Evolutionary conservation across 2,113 vertebrate species (phyloP).

Genomic region (Actenoides hombroni): DNA sequence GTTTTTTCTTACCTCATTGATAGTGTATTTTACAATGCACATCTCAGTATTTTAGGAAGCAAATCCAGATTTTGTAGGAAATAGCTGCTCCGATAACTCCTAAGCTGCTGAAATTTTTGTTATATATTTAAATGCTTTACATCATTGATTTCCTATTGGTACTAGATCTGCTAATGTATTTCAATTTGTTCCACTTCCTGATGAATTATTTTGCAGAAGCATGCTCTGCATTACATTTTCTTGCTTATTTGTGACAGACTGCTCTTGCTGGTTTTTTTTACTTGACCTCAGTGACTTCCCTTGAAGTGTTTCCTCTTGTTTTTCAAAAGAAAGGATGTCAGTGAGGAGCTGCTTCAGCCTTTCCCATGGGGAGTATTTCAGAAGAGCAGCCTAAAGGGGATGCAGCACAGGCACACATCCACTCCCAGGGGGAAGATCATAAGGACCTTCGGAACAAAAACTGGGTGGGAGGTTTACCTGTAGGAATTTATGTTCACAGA

Average conservation of each 20-base stretch:
- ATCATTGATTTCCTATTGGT: background rate
- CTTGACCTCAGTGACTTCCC: background rate
- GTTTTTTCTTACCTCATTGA: background rate
- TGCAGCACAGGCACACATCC: background rate
- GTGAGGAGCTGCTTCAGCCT: background rate
- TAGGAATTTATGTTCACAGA: background rate
- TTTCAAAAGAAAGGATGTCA: background rate
- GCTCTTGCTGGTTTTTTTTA: background rate
- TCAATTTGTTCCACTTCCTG: slow-evolving; percentile 2
- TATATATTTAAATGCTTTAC: background rate
- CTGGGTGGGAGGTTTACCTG: background rate
- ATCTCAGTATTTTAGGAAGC: background rate
- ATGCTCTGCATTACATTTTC: background rate
- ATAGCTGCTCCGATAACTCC: background rate
- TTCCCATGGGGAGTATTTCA: background rate
- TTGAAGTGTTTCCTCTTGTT: background rate
- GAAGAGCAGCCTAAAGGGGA: background rate
- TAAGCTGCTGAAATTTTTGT: background rate
- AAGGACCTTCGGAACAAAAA: background rate
- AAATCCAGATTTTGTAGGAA: background rate
- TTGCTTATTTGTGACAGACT: background rate
- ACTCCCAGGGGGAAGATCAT: background rate
- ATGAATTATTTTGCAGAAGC: background rate
- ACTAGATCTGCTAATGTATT: background rate
- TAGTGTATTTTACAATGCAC: background rate